These are phyloP conservation scores for Murina feae DNA, from an alignment of 2,113 vertebrate species.

Conservation along the genomic window DNA sequence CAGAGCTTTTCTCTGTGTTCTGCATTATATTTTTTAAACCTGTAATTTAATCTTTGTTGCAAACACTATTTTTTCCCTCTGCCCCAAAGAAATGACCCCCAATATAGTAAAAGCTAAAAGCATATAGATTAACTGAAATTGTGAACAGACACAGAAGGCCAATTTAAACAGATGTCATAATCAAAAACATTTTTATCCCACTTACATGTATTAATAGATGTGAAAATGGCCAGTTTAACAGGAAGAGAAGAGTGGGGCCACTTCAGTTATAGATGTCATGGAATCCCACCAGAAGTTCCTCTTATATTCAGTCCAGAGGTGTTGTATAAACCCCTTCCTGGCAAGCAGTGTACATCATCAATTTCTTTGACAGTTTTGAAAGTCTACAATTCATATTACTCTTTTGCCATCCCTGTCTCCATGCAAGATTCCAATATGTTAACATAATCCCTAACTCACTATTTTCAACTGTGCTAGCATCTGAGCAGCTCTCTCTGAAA, in stretches of 20 bases:
- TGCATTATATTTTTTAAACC: not conserved
- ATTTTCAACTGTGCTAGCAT: slow-evolving; percentile 22
- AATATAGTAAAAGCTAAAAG: slow-evolving; percentile 20
- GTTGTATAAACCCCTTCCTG: slow-evolving; percentile 44
- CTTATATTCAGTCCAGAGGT: slow-evolving; percentile 21
- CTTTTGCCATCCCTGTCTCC: not conserved
- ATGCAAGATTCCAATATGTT: slow-evolving; percentile 40
- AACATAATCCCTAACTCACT: slow-evolving; percentile 35
- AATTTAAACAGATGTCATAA: slow-evolving; percentile 39
- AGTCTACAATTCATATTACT: slow-evolving; percentile 41
- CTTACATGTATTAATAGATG: slow-evolving; percentile 25
- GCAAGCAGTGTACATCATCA: slow-evolving; percentile 25
- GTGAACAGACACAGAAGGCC: not conserved
- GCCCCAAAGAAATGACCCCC: not conserved
- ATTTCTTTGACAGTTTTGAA: slow-evolving; percentile 57
- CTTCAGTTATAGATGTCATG: slow-evolving; percentile 34
- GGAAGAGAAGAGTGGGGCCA: slow-evolving; percentile 11
- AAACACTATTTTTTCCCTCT: not conserved
- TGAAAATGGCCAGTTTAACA: slow-evolving; percentile 24
- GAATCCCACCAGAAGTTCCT: slow-evolving; percentile 24
- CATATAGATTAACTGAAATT: slow-evolving; percentile 14
- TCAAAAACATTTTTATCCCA: not conserved
- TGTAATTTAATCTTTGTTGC: not conserved
- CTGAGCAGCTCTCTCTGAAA: slow-evolving; percentile 29
- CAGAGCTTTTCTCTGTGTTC: not conserved